phyloP scores from a whole-genome alignment of 2,113 vertebrate species.

The Chaetodon auriga region DNA sequence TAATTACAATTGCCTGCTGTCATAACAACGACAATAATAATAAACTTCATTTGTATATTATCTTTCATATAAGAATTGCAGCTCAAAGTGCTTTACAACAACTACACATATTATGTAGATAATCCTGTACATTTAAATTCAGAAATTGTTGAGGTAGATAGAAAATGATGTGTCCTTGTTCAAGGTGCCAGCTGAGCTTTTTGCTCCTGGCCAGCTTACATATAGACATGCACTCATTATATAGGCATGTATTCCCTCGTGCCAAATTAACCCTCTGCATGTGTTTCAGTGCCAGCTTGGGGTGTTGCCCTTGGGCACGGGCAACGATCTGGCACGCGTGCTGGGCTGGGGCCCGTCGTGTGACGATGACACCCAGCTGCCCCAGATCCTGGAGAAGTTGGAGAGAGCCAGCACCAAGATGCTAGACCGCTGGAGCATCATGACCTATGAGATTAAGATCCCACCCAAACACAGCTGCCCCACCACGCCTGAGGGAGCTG shows the following conservation, averaged over 20 bases:
- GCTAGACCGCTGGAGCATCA: slow-evolving; percentile 99
- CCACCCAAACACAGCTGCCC: slow-evolving; percentile 92
- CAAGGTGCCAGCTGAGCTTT: not conserved
- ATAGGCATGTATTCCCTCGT: not conserved
- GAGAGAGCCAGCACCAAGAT: slow-evolving; percentile 98
- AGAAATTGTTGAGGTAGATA: not conserved
- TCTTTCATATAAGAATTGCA: no score
- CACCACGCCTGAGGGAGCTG: slow-evolving; percentile 88
- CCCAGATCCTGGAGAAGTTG: slow-evolving; percentile 96
- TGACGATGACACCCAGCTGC: slow-evolving; percentile 96
- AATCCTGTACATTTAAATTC: not conserved
- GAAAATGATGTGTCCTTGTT: slow-evolving; percentile 13
- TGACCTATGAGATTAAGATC: slow-evolving; percentile 98
- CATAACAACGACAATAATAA: no score
- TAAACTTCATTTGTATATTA: no score
- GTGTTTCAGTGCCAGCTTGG: slow-evolving; percentile 93
- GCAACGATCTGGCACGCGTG: slow-evolving; percentile 97
- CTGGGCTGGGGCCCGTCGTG: slow-evolving; percentile 97
- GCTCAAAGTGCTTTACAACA: no score
- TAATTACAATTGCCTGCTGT: not conserved
- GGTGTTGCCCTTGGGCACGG: slow-evolving; percentile 94
- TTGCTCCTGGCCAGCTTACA: slow-evolving; percentile 25
- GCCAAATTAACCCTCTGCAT: slow-evolving; percentile 6
- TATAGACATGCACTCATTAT: slow-evolving; percentile 13
- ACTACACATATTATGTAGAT: not conserved